Conservation (phyloP, 1,140 invertebrate species). For the Drosophila bocki region DNA sequence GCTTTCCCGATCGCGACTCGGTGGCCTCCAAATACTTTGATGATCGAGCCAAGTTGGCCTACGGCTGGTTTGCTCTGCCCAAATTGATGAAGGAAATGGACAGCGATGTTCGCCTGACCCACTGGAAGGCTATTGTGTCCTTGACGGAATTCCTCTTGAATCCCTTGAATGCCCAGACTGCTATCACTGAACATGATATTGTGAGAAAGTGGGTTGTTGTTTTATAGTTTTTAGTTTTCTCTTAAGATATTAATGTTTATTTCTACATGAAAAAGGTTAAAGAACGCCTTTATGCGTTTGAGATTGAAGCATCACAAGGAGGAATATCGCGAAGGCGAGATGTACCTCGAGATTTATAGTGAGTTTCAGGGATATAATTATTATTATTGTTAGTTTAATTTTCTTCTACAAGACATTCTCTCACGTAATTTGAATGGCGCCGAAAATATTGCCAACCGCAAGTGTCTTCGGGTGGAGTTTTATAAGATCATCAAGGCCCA, state of each 20-base stretch:
- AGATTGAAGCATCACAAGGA: slow-evolving; percentile 43
- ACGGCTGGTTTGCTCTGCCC: slow-evolving; percentile 67
- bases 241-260: not conserved
- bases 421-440: slow-evolving; percentile 68
- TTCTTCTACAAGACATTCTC: slow-evolving; percentile 49
- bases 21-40: slow-evolving; percentile 55
- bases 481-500: slow-evolving; percentile 56
- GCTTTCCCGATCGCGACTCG: slow-evolving; percentile 11
- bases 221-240: no score
- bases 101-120: slow-evolving; percentile 55
- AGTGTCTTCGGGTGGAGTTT: slow-evolving; percentile 61
- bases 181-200: slow-evolving; percentile 62
- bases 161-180: slow-evolving; percentile 62
- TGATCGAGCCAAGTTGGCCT: slow-evolving; percentile 73
- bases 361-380: not conserved
- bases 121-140: slow-evolving; percentile 66
- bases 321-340: slow-evolving; percentile 52
- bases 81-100: slow-evolving; percentile 70
- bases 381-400: not conserved
- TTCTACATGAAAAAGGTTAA: slow-evolving; percentile 34
- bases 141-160: slow-evolving; percentile 68
- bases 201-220: slow-evolving; percentile 62
- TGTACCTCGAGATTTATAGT: slow-evolving; percentile 67
- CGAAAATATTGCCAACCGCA: slow-evolving; percentile 48
- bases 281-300: slow-evolving; percentile 68